Evolutionary conservation across 1,140 invertebrate genomes (phyloP).

Genomic region (Anoplolepis gracilipes): DNA sequence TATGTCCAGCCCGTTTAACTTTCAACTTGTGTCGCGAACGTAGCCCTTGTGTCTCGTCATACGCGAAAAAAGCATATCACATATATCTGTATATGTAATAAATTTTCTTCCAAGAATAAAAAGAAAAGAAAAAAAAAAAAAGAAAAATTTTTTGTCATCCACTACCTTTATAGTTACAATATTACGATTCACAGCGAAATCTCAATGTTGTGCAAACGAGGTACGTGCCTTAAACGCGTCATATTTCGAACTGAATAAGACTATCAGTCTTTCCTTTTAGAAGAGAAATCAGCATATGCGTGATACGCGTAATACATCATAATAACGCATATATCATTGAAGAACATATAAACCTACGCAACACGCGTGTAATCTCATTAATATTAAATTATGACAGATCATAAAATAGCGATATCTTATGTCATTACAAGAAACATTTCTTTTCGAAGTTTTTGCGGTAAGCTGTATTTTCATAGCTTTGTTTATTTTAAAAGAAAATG

Average conservation of each 20-base stretch:
- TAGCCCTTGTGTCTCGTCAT: constrained; percentile 6
- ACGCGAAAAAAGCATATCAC: constrained; percentile 49
- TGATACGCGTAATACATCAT: constrained; percentile 46
- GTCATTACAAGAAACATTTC: constrained; percentile 36
- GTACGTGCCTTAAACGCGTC: constrained; percentile 51
- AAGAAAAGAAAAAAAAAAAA: constrained; percentile 61
- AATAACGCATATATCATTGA: constrained; percentile 62
- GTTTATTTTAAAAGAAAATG: neutral
- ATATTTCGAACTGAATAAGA: constrained; percentile 65
- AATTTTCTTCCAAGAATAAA: constrained; percentile 46
- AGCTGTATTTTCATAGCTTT: constrained; percentile 22
- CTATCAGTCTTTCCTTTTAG: constrained; percentile 72
- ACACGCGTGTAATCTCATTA: constrained; percentile 48
- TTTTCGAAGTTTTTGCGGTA: neutral
- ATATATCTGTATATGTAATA: constrained; percentile 25
- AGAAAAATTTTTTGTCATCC: constrained; percentile 21
- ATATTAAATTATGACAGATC: constrained; percentile 61
- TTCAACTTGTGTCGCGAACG: neutral
- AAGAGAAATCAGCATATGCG: constrained; percentile 59
- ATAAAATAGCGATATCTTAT: constrained; percentile 32
- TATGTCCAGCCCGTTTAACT: constrained; percentile 17
- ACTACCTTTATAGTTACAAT: constrained; percentile 7
- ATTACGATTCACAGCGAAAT: constrained; percentile 62
- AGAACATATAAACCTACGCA: constrained; percentile 59
- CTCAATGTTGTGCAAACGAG: constrained; percentile 54